Percentiles rank a stretch among this genome's conserved stretches.
Evolutionary conservation across 2,797 vertebrate species (phyloP).

Genomic region (Macropodus opercularis): DNA sequence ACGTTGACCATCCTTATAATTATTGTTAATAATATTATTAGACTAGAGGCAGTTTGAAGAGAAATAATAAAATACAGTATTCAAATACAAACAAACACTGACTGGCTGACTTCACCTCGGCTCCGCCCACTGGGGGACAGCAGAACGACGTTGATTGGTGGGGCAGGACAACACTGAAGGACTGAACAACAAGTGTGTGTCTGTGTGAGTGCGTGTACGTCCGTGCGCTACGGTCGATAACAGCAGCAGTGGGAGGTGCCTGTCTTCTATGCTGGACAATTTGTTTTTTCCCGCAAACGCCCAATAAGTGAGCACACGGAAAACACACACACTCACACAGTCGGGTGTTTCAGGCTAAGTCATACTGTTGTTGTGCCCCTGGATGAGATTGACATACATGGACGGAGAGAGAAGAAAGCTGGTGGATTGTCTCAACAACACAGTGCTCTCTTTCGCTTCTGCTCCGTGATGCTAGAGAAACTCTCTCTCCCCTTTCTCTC

Average conservation of each 20-base stretch:
- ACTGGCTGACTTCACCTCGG: conserved; percentile 87
- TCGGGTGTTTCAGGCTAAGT: conserved; percentile 59
- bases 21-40: conserved; percentile 94
- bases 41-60: conserved; percentile 97
- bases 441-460: conserved; percentile 70
- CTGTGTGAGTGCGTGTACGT: conserved; percentile 15
- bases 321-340: conserved; percentile 37
- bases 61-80: conserved; percentile 91
- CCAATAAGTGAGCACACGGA: conserved; percentile 10
- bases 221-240: conserved; percentile 34
- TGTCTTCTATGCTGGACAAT: conserved; percentile 28
- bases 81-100: conserved; percentile 91
- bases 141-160: conserved; percentile 85
- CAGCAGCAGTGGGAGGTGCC: conserved; percentile 54
- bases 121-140: conserved; percentile 84
- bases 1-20: conserved; percentile 93
- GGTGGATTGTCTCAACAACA: conserved; percentile 92
- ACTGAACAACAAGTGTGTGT: conserved; percentile 47
- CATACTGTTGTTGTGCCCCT: conserved; percentile 78
- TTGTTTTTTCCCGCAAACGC: conserved; percentile 16
- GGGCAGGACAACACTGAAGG: conserved; percentile 63
- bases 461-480: conserved; percentile 53
- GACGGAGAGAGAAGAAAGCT: conserved; percentile 51
- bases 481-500: conserved; percentile 16
- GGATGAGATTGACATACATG: conserved; percentile 35